These are phyloP conservation scores for Coelinius sp. DNA, from an alignment of 2,888 invertebrate species.

Conservation along the genomic window DNA sequence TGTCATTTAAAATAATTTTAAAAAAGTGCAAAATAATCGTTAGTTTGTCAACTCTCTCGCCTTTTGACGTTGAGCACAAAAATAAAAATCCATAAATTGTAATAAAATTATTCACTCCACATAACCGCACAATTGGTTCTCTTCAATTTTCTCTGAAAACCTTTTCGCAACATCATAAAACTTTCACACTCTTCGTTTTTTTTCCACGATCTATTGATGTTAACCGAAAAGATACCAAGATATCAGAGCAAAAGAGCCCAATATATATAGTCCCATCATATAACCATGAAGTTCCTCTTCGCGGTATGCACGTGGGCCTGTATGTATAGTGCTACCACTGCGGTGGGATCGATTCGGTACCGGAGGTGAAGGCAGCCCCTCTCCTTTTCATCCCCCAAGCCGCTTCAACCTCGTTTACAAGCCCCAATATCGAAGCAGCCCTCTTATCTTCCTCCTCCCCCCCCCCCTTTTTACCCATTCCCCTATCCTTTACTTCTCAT, in stretches of 20 bases:
- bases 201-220: conserved; percentile 5
- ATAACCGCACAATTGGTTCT: neutral
- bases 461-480: conserved; percentile 40
- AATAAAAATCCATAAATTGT: neutral
- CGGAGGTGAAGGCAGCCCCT: conserved; percentile 57
- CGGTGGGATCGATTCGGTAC: conserved; percentile 66
- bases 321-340: conserved; percentile 61
- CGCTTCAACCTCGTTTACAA: conserved; percentile 54
- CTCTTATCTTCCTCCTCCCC: too few relatives aligned
- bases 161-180: neutral
- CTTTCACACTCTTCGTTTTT: neutral
- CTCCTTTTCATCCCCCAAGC: conserved; percentile 24
- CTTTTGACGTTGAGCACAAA: too few relatives aligned
- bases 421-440: conserved; percentile 59
- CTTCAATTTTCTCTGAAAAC: neutral
- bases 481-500: conserved; percentile 18
- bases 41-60: neutral
- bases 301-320: conserved; percentile 60
- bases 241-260: neutral
- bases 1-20: too few relatives aligned
- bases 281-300: conserved; percentile 1
- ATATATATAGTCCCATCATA: neutral
- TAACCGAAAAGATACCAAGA: neutral
- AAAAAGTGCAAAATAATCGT: neutral
- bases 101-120: neutral